Conservation (phyloP, 1,140 invertebrate genomes). For the Panagrolaimus sp. region DNA sequence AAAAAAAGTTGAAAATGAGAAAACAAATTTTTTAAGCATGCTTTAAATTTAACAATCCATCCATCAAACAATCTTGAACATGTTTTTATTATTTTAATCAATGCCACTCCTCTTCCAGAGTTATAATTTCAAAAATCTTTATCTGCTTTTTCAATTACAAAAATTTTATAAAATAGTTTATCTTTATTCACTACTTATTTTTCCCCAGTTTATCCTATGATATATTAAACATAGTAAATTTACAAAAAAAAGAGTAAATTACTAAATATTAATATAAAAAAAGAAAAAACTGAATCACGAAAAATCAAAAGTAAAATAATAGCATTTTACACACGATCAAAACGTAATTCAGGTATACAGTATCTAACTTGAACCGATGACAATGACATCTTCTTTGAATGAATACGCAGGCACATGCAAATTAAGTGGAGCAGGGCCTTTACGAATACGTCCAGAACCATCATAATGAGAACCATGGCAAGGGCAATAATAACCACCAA, state of each 20-base stretch:
- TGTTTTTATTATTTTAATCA: no score
- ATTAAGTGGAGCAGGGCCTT: constrained; percentile 94
- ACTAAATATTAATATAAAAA: background rate
- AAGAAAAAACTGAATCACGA: constrained; percentile 5
- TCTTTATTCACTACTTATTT: constrained; percentile 1
- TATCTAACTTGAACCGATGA: constrained; percentile 67
- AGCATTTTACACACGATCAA: background rate
- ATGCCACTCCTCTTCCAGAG: no score
- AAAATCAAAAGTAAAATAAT: constrained; percentile 6
- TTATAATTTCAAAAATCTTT: no score
- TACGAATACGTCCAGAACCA: constrained; percentile 86
- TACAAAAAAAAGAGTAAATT: background rate
- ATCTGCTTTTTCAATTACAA: no score
- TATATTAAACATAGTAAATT: constrained; percentile 6
- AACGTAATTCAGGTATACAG: background rate
- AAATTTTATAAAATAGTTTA: no score
- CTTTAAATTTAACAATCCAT: no score
- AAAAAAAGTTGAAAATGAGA: no score
- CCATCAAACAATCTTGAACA: no score
- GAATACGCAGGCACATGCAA: constrained; percentile 82
- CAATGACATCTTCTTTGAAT: constrained; percentile 70
- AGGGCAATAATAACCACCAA: constrained; percentile 92
- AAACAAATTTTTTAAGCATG: no score
- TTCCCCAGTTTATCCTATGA: constrained; percentile 7
- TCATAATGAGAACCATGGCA: constrained; percentile 99